Evolutionary conservation across 2,888 invertebrate genomes (phyloP), one percentile per base, ranked within the genome.

Genomic region (Teinopalpus imperialis): DNA sequence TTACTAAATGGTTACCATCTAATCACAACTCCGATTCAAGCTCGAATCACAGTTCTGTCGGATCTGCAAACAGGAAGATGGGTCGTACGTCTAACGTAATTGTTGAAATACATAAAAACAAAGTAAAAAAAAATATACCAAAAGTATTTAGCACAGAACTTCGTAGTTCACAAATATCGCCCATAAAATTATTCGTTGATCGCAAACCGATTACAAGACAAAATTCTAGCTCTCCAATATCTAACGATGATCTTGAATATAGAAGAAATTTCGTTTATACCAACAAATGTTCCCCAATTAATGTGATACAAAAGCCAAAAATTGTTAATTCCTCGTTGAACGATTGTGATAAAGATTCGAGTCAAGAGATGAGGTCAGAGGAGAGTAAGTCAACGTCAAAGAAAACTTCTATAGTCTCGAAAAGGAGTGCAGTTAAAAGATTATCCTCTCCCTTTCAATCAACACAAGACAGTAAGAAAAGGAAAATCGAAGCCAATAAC

Each of bases 101-200:
- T 5, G 7, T 10, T 14, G 31, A 34, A 16, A 43, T 29, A 36
- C 6, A 10, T 16, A 43, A 31, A 27, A n/a, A 0, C 1, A 29
- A 6, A 18, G 16, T 13, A 27, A 13, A 30, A n/a, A 29, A 20
- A 34, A 23, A 23, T 30, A 2, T 13, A 13, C 7, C 20, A 4
- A 48, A 27, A 16, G 35, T 5, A 18, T 30, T 31, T n/a, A 35
- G 4, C 5, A 13, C 10, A 23, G 0, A 5, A 8, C 2, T 23
- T 3, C 42, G 47, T 2, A 56, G 45, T 46, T 68, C 74, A 2
- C 27, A 57, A 1, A 81, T 81, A 49, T 80, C 81, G 0, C 81
- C 81, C 0, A 66, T 80, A 32, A 69, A 62, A 49, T 35, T 68
- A 2, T 66, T 65, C 1, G 63, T 65, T 0, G 66, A 68, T 9